Base-by-base conservation (phyloP, 2,888 invertebrate species). In the Chymomyza caudatula region DNA sequence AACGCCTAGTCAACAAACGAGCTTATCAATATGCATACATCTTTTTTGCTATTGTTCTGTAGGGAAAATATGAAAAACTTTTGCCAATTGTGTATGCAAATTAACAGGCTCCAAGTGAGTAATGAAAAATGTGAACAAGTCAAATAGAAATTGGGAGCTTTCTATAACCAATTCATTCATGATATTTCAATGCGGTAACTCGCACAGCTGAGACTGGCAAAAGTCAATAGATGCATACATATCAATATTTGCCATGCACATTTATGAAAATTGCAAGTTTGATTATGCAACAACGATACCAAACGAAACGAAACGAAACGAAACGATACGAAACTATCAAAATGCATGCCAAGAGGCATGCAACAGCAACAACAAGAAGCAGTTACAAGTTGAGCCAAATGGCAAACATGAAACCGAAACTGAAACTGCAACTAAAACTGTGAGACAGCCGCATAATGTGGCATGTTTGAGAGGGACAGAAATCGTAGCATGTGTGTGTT, bases 351-450 rank as follows among this genome's bases (percentile, higher is more conserved):
- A 85, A 49, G 66, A 71, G 76, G 65, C 77, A 76, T 61, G 66
- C 20, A 51, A 19, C 51, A 56, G 20, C 51, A 53, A 20, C 63
- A 49, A 53, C 42, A 52, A 8, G 22, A 54, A 23, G 17, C 53
- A 23, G 19, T n/a, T 43, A 42, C 61, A 65, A 53, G 57, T n/a
- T n/a, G 60, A 61, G 56, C 63, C 82, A 79, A 77, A 82, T 79
- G 85, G 77, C 68, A 85, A 80, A 85, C 85, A 80, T 77, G 85
- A 85, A 79, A 80, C 81, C 71, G 81, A 82, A 80, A 82, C 81
- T 71, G 85, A 78, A 84, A 82, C 86, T 84, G 84, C 78, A 58
- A 58, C 58, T 25, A 29, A 58, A 82, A 85, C 81, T 74, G 70
- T 55, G 68, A 65, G 60, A 65, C 76, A 54, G 69, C 56, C 62